Evolutionary conservation across 2,797 vertebrate species (phyloP), one percentile per base, ranked within the genome.

Genomic region (Scolopax bukidnonensis): DNA sequence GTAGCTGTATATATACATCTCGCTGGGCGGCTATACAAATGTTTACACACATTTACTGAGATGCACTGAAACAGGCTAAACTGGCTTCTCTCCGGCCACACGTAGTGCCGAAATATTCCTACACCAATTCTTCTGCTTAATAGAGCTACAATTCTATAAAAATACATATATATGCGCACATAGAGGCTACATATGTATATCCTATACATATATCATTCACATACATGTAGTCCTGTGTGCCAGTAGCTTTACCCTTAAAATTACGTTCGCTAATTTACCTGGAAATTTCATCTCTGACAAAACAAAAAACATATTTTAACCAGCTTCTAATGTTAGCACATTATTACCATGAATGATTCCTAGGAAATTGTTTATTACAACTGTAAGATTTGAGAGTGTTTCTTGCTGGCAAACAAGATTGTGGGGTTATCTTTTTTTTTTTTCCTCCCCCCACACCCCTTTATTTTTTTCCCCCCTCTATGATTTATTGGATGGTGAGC

Each of bases 401-500:
- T 93, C 57, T 30, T 64, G 59, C 74, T 90, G 51, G 77, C 56
- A 76, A 47, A 93, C 17, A 48, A 84, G 70, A 84, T 81, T 82
- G 21, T 11, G 48, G 93, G 91, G 90, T 19, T 47, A 87, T 59
- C 30, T 73, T 65, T 43, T 80, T 90, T 21, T 40, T 64, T 79
- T 76, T 89, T 12, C 4, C 56, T 16, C 53, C 21, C 24, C 32
- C 20, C 11, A 5, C 6, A 3, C 9, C 9, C 24, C 11, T 60
- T 60, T 25, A 36, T 16, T 33, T 18, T 17, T n/a, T 18, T 23
- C 16, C 4, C 6, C 6, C 8, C 6, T 54, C 91, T 41, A 87
- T 97, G 97, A 98, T 98, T 98, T 98, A 98, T 98, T 97, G 97
- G 97, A 96, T 96, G 86, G 95, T 95, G 97, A 98, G 97, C 64